These are phyloP conservation scores for Nematolebias whitei DNA, from an alignment of 2,113 vertebrate species.

Conservation along the genomic window DNA sequence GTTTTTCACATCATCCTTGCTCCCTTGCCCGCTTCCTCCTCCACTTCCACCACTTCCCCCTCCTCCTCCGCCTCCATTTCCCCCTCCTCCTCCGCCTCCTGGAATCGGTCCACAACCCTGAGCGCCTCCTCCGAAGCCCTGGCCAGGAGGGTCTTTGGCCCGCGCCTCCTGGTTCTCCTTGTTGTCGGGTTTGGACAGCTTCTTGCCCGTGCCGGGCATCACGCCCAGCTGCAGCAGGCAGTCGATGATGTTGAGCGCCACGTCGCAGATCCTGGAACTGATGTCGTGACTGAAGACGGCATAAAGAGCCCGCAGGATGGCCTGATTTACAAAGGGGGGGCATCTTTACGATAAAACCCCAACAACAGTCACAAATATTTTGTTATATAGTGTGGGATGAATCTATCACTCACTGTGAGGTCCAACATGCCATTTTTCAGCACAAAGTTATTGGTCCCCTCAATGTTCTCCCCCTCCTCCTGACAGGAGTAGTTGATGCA, in stretches of 20 bases:
- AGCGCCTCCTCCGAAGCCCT: slow-evolving; percentile 69
- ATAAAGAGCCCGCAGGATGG: slow-evolving; percentile 92
- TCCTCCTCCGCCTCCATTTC: slow-evolving; percentile 79
- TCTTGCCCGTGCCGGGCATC: slow-evolving; percentile 89
- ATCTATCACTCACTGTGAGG: slow-evolving; percentile 85
- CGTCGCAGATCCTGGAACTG: slow-evolving; percentile 96
- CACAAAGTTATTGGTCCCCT: slow-evolving; percentile 97
- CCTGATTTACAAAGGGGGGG: slow-evolving; percentile 72
- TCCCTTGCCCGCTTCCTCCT: slow-evolving; percentile 77
- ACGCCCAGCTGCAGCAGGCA: slow-evolving; percentile 94
- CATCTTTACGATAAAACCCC: no score
- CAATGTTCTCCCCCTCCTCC: slow-evolving; percentile 95
- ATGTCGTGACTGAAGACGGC: slow-evolving; percentile 96
- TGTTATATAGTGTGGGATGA: background rate
- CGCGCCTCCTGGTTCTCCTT: slow-evolving; percentile 92
- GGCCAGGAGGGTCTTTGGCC: slow-evolving; percentile 84
- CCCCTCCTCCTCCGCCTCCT: slow-evolving; percentile 80
- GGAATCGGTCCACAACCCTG: slow-evolving; percentile 79
- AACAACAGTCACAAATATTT: no score
- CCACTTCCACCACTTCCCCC: slow-evolving; percentile 66
- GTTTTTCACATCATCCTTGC: slow-evolving; percentile 89
- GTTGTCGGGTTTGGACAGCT: slow-evolving; percentile 87
- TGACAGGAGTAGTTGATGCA: slow-evolving; percentile 98
- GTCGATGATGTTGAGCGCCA: slow-evolving; percentile 94
- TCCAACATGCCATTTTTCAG: slow-evolving; percentile 99